A percentile compares a stretch with the other conserved stretches of the same genome.
Conservation (phyloP, 2,888 invertebrate genomes). For the Bedellia somnulentella region DNA sequence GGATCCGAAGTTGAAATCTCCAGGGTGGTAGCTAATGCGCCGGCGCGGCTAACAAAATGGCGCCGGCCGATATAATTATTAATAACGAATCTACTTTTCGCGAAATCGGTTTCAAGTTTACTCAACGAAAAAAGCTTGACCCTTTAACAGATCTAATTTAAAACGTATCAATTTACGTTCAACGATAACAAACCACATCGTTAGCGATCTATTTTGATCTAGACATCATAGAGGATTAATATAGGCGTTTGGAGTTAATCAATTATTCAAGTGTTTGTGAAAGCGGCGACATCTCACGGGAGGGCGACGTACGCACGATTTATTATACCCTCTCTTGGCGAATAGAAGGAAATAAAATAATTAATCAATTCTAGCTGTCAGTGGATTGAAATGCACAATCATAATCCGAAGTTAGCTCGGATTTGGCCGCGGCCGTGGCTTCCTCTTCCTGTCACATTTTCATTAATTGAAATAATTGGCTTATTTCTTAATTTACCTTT, state of each 20-base stretch:
- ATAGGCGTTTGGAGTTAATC: constrained; percentile 47
- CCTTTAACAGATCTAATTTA: too few relatives aligned
- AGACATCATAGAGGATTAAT: constrained; percentile 24
- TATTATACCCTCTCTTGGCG: constrained; percentile 42
- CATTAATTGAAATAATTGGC: constrained; percentile 59
- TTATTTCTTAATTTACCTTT: constrained; percentile 33
- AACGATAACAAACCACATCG: constrained; percentile 41
- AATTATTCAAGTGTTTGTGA: constrained; percentile 40
- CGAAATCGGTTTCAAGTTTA: constrained; percentile 40
- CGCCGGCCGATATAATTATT: constrained; percentile 54
- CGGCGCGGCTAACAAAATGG: constrained; percentile 36
- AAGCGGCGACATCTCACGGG: constrained; percentile 52
- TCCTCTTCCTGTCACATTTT: constrained; percentile 54
- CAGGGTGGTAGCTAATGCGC: constrained; percentile 9
- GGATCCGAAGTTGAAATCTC: constrained; percentile 5
- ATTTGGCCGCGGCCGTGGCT: constrained; percentile 19
- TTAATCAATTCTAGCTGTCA: constrained; percentile 56
- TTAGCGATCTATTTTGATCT: constrained; percentile 51
- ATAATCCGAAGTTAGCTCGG: constrained; percentile 31
- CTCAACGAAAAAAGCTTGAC: constrained; percentile 31
- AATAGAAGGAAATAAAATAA: constrained; percentile 45
- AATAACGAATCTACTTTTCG: constrained; percentile 37
- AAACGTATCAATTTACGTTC: too few relatives aligned
- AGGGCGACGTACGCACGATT: constrained; percentile 48
- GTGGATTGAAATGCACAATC: constrained; percentile 51